These are phyloP conservation scores for Nannospalax galili DNA, from an alignment of 2,113 vertebrate genomes.

Conservation along the genomic window DNA sequence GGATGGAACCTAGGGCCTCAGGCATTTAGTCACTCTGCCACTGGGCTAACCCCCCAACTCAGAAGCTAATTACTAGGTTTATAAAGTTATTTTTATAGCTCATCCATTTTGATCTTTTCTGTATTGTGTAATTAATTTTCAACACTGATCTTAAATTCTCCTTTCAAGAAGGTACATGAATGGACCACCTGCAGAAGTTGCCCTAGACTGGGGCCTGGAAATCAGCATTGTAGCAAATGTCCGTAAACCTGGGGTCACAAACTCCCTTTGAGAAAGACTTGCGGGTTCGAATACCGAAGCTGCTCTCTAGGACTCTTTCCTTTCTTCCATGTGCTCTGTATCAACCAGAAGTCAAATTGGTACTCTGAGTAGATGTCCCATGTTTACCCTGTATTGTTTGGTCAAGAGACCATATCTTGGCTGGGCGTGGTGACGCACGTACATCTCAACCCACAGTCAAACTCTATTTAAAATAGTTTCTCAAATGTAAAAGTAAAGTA, in stretches of 20 bases:
- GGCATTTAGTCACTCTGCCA: background rate
- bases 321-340: background rate
- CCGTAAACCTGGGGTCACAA: background rate
- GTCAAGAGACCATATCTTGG: background rate
- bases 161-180: background rate
- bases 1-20: background rate
- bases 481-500: background rate
- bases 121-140: background rate
- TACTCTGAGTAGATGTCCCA: background rate
- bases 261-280: background rate
- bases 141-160: conserved; percentile 34
- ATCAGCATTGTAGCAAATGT: background rate
- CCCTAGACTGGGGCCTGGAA: background rate
- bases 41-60: background rate
- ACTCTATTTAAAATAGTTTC: conserved; percentile 12
- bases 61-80: background rate
- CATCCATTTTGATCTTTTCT: background rate
- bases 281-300: background rate
- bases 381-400: background rate
- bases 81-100: background rate
- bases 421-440: too few species aligned
- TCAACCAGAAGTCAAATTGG: background rate
- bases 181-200: background rate
- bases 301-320: fast-evolving
- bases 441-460: too few species aligned